Evolutionary conservation across 2,888 invertebrate genomes (phyloP).

Genomic region (Diarsia dahlii): DNA sequence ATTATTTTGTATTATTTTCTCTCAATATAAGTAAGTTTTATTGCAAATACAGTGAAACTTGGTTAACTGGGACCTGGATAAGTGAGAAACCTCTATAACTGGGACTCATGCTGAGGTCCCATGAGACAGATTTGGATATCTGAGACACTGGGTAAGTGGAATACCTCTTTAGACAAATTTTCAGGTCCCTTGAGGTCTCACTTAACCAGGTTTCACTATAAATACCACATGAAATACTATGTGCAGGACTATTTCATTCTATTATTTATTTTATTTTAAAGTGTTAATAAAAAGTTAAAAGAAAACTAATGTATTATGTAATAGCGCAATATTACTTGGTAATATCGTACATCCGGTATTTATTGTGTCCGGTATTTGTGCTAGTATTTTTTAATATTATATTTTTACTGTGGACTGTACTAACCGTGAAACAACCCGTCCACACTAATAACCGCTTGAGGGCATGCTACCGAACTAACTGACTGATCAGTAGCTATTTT

Average conservation of each 20-base stretch:
- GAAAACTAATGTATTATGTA: background rate
- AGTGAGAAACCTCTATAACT: too few relatives aligned
- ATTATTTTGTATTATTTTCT: too few relatives aligned
- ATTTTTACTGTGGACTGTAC: background rate
- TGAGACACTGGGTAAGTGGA: too few relatives aligned
- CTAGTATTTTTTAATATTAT: slow-evolving; percentile 4
- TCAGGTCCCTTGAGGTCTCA: too few relatives aligned
- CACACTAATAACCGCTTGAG: background rate
- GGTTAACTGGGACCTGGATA: too few relatives aligned
- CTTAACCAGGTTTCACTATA: too few relatives aligned
- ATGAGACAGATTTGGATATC: too few relatives aligned
- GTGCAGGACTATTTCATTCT: slow-evolving; percentile 16
- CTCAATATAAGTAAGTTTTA: slow-evolving; percentile 12
- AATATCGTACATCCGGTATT: slow-evolving; percentile 12
- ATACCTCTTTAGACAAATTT: too few relatives aligned
- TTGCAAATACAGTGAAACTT: too few relatives aligned
- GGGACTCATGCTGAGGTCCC: too few relatives aligned
- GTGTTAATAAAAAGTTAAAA: slow-evolving; percentile 14
- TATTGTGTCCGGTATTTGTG: slow-evolving; percentile 2
- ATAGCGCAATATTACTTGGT: slow-evolving; percentile 1
- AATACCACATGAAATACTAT: slow-evolving; percentile 1
- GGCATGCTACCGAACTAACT: background rate
- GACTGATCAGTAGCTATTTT: background rate
- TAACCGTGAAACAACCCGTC: background rate
- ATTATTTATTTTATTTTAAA: slow-evolving; percentile 2